Base-by-base conservation (phyloP, 2,888 invertebrate genomes). In the Scaptomyza flava region DNA sequence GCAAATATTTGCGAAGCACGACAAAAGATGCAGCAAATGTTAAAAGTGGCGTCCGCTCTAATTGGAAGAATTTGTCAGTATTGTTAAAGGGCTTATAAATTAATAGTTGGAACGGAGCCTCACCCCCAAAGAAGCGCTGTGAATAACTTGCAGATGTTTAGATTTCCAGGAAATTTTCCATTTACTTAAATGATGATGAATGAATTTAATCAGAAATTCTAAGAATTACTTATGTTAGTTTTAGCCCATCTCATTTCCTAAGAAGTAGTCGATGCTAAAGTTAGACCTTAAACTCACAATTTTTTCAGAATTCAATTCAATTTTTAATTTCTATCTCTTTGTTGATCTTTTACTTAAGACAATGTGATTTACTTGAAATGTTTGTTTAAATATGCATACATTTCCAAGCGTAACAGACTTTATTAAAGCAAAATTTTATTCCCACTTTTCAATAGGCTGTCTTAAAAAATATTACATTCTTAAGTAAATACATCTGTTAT, bases 21-120 rank as follows among this genome's bases (percentile, higher is more conserved):
- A 66, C 58, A 42, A 27, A 33, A 68, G 59, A 59, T 33, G 53
- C 52, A 57, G 53, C 68, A 61, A 68, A 61, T 56, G 65, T 57
- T 66, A 60, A 66, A 66, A 66, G 54, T 51, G 64, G 45, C 67
- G 64, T 64, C 72, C 36, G 54, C 67, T 75, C 77, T 85, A 82
- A 82, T 82, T 82, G 86, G 70, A 52, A 50, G 71, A 85, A 82
- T 82, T 87, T 85, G 86, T 82, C 88, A 85, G 73, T 51, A 72
- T 73, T 77, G 79, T 79, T 76, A 61, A 67, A 47, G 51, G 59
- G 41, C 54, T 59, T 41, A 60, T 47, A 73, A 66, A 78, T 76
- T 77, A 68, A 68, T 77, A 73, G 62, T 68, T 72, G 36, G 46
- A 20, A 33, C 36, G 46, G 6, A 45, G 46, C 20, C 27, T 27